Base-by-base conservation (phyloP, 30 jellyfish, hydroid and myxozoan species). In the Turritopsis dohrnii region DNA sequence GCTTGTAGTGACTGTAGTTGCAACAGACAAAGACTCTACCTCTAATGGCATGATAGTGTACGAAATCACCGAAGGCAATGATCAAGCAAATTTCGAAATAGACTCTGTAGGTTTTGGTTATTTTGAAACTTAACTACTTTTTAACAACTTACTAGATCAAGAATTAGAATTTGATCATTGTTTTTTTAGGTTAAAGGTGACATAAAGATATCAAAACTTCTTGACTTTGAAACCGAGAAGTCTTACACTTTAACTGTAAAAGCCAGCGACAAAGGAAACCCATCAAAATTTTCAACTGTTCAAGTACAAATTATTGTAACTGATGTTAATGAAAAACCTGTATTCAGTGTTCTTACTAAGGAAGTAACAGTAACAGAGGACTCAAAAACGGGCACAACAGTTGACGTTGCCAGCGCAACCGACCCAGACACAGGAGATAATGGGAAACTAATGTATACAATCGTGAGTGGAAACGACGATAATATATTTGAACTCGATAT, bases 11-110 rank as follows among this genome's bases (percentile, higher is more conserved):
- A 21, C 28, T 28, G 90, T 88, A n/a, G 19, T 23, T 7, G 96
- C 98, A 22, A 79, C 90, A 13, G 98, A 92, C 74, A 54, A 71
- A 23, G 98, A 92, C 79, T 74, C 76, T 25, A 96, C 96, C 21
- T 80, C 84, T 16, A 92, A 92, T 79, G 91, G 86, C 18, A 88
- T 74, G 65, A 85, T 92, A 1, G 95, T 52, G n/a, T 92, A 41
- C 90, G 89, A 66, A 27, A 29, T 82, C 24, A 25, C 73, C 0
- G 96, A 91, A 28, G 84, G 54, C 54, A 89, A 89, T 66, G 65
- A 83, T 83, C 79, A 88, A 54, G 88, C 54, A 18, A 81, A 60
- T 13, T 92, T 92, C 93, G 53, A 80, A 26, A 65, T 92, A 16
- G 65, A 92, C 29, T 21, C 85, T 20, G 69, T 20, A 17, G 72